phyloP scores from a whole-genome alignment of 2,888 invertebrate species.

The Pelosia muscerda region DNA sequence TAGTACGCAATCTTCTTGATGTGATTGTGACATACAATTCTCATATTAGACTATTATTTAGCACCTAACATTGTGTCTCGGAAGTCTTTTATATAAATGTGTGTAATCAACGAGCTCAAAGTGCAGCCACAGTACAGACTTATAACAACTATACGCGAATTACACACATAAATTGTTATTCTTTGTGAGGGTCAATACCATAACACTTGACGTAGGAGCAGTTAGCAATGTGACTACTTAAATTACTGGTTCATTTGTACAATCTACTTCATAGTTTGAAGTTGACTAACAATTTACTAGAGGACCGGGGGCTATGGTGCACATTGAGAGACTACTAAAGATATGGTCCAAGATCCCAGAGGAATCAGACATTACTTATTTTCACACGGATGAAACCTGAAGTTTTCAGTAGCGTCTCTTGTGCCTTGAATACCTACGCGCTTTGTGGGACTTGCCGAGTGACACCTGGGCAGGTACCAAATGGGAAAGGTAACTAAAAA shows the following conservation, averaged over 20 bases:
- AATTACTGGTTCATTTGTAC: not conserved
- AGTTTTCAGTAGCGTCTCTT: too few species aligned
- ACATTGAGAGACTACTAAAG: too few species aligned
- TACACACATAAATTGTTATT: conserved; percentile 4
- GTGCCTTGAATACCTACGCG: too few species aligned
- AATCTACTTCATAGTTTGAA: too few species aligned
- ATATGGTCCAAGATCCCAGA: too few species aligned
- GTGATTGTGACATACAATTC: not conserved
- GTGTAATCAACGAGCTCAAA: not conserved
- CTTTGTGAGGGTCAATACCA: conserved; percentile 7
- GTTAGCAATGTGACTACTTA: not conserved
- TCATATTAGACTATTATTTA: not conserved
- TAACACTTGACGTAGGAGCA: conserved; percentile 21
- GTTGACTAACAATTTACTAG: not conserved
- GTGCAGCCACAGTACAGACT: not conserved
- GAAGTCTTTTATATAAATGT: not conserved
- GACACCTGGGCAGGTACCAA: too few species aligned
- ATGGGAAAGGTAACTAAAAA: too few species aligned
- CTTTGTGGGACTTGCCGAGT: too few species aligned
- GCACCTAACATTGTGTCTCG: not conserved
- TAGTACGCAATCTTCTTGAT: too few species aligned
- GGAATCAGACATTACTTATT: too few species aligned
- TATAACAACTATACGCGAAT: conserved; percentile 1
- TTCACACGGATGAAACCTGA: too few species aligned
- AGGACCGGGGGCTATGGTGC: too few species aligned